phyloP scores from a whole-genome alignment of 1,140 invertebrate species.

The Steinernema khuongi region DNA sequence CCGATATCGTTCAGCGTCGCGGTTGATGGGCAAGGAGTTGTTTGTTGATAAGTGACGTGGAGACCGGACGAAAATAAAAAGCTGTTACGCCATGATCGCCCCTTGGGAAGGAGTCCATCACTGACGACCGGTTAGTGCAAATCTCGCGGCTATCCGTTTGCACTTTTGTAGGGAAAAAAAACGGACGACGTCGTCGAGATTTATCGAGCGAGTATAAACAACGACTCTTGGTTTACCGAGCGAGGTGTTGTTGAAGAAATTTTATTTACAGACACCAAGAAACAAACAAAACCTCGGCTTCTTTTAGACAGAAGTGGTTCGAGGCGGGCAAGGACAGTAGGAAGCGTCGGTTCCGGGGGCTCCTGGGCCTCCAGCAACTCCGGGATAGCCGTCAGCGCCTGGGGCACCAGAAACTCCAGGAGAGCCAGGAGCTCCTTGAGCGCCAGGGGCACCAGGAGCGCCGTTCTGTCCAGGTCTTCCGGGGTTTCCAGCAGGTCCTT shows the following conservation, averaged over 20 bases:
- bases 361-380: constrained; percentile 24
- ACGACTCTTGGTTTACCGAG: no score
- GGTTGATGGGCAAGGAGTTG: background rate
- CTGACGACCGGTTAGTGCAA: background rate
- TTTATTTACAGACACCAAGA: no score
- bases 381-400: constrained; percentile 5
- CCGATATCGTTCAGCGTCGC: background rate
- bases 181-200: no score
- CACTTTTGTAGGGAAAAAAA: background rate
- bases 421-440: constrained; percentile 31
- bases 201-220: no score
- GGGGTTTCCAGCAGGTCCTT: constrained; percentile 27
- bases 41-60: background rate
- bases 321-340: constrained; percentile 9
- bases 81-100: background rate
- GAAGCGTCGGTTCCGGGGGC: constrained; percentile 25
- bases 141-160: background rate
- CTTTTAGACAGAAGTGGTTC: no score
- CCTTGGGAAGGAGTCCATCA: background rate
- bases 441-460: constrained; percentile 28
- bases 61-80: background rate
- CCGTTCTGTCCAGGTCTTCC: constrained; percentile 31
- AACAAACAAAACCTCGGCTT: no score
- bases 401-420: constrained; percentile 21
- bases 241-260: no score